Conservation (phyloP, 2,113 vertebrate genomes). For the Acrocephalus arundinaceus region DNA sequence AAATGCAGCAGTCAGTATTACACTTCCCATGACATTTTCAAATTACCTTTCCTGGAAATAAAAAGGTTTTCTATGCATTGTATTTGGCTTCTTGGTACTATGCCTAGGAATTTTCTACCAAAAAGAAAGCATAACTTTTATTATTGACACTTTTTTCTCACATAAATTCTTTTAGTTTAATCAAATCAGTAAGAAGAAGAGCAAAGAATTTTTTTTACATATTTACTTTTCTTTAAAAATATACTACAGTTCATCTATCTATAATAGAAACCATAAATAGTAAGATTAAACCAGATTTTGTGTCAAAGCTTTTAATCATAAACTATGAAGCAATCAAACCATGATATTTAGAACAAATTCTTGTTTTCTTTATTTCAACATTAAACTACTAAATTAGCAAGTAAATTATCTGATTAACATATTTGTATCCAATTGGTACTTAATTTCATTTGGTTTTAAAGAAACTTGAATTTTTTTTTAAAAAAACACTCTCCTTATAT, state of each 20-base stretch:
- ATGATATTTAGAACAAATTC: not conserved
- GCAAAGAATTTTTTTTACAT: not conserved
- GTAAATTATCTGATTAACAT: not conserved
- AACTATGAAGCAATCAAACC: not conserved
- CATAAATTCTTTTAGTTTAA: not conserved
- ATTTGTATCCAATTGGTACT: not conserved
- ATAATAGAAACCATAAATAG: not conserved
- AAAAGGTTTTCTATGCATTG: not conserved
- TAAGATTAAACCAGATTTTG: not conserved
- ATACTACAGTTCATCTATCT: not conserved
- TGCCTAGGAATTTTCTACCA: not conserved
- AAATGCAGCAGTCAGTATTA: not conserved
- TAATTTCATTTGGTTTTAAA: not conserved
- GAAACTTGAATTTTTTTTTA: not conserved
- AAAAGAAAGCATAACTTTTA: not conserved
- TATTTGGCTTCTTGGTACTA: not conserved
- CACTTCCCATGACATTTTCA: slow-evolving; percentile 21
- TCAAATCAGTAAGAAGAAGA: not conserved
- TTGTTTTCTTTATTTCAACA: not conserved
- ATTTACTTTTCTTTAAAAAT: not conserved
- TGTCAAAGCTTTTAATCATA: not conserved
- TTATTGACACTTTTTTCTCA: not conserved
- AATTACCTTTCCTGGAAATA: slow-evolving; percentile 12
- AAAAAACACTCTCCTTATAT: not conserved
- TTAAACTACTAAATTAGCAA: not conserved